A percentile compares a stretch with the other conserved stretches of the same genome.
These are phyloP conservation scores for Pogonomyrmex barbatus DNA, from an alignment of 1,140 invertebrate species.

Conservation along the genomic window DNA sequence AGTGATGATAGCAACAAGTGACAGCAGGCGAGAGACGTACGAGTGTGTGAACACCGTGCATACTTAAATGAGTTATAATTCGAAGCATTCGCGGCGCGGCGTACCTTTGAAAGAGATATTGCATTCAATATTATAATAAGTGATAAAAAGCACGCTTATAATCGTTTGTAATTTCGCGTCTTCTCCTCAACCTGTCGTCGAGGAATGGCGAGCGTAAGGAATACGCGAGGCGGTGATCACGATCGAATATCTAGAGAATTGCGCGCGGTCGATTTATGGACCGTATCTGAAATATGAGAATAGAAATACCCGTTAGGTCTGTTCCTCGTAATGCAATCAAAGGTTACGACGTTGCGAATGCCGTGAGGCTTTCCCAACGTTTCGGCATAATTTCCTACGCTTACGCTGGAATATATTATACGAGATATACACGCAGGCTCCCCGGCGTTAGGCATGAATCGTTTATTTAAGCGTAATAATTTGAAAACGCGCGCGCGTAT, in stretches of 20 bases:
- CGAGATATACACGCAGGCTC: not conserved
- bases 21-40: not conserved
- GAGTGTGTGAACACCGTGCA: not conserved
- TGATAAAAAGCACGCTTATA: slow-evolving; percentile 3
- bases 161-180: slow-evolving; percentile 7
- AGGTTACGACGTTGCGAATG: slow-evolving; percentile 21
- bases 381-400: slow-evolving; percentile 48
- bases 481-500: not conserved
- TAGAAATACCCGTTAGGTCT: slow-evolving; percentile 43
- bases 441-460: not conserved
- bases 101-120: not conserved
- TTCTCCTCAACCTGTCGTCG: not conserved
- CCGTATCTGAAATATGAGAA: slow-evolving; percentile 54
- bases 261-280: slow-evolving; percentile 36
- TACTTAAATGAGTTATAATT: not conserved
- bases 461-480: not conserved
- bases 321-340: slow-evolving; percentile 43
- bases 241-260: slow-evolving; percentile 26
- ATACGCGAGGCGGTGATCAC: slow-evolving; percentile 19
- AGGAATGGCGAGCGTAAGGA: not conserved
- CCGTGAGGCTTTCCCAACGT: slow-evolving; percentile 59
- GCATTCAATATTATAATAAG: not conserved
- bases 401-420: slow-evolving; percentile 15
- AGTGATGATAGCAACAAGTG: not conserved
- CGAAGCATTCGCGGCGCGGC: not conserved